phyloP scores from a whole-genome alignment of 2,797 vertebrate species.

The Lophius americanus region DNA sequence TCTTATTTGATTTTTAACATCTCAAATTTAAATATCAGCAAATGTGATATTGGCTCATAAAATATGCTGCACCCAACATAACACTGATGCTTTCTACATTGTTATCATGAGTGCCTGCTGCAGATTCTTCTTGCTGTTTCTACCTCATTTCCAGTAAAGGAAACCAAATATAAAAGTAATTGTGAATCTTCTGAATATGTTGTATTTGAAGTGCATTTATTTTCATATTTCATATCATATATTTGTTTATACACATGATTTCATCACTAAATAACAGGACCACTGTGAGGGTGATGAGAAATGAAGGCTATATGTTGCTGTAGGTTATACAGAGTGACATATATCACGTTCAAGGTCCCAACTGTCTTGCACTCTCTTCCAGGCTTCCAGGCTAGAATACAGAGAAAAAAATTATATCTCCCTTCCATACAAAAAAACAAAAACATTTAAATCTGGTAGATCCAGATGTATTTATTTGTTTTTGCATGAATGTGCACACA shows the following conservation, averaged over 20 bases:
- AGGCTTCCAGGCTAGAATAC: neutral
- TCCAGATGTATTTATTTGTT: no score
- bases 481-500: no score
- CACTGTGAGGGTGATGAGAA: conserved; percentile 17
- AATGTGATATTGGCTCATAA: neutral
- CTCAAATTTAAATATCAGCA: neutral
- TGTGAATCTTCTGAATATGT: neutral
- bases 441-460: no score
- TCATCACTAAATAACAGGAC: conserved; percentile 49
- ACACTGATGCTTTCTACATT: neutral
- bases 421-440: no score
- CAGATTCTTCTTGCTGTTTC: conserved; percentile 1
- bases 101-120: neutral
- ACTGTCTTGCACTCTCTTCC: conserved; percentile 4
- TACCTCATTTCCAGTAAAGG: neutral
- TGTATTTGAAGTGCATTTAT: conserved; percentile 9
- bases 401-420: no score
- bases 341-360: conserved; percentile 38
- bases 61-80: neutral
- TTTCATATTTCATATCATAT: neutral
- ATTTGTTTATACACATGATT: conserved; percentile 5
- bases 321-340: conserved; percentile 31
- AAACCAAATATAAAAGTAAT: conserved; percentile 5
- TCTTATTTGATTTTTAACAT: neutral
- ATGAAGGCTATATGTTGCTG: conserved; percentile 17